These are phyloP conservation scores for Chironomus riparius DNA, from an alignment of 2,888 invertebrate species.

Conservation along the genomic window DNA sequence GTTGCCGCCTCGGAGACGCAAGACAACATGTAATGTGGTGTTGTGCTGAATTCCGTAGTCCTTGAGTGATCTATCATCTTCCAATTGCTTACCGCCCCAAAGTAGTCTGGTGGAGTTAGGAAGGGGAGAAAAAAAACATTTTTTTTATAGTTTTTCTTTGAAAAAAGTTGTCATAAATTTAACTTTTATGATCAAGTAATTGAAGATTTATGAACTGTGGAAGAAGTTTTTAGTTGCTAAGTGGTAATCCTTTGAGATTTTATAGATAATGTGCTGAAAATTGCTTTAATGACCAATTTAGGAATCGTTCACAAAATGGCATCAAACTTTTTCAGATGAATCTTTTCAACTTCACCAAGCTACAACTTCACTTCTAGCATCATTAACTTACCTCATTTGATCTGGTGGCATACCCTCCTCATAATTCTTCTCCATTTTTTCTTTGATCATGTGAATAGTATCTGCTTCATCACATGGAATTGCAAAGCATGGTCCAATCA, in stretches of 20 bases:
- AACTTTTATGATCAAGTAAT: neutral
- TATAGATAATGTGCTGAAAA: too few species aligned
- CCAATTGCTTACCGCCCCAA: constrained; percentile 53
- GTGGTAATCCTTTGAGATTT: too few species aligned
- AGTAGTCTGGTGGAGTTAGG: constrained; percentile 40
- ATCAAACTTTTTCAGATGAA: too few species aligned
- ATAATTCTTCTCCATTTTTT: constrained; percentile 47
- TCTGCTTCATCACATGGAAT: constrained; percentile 51
- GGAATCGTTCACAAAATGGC: too few species aligned
- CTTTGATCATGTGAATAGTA: constrained; percentile 53
- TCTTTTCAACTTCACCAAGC: too few species aligned
- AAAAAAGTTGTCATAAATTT: neutral
- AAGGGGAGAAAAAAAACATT: constrained; percentile 34
- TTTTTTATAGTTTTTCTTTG: neutral
- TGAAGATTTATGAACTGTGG: neutral
- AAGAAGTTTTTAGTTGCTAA: neutral
- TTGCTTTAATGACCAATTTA: too few species aligned
- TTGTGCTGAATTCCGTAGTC: constrained; percentile 58
- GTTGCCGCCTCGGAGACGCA: constrained; percentile 43
- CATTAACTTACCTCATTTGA: constrained; percentile 43
- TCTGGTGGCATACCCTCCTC: constrained; percentile 51
- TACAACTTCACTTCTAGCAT: too few species aligned
- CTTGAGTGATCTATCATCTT: constrained; percentile 51
- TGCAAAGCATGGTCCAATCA: constrained; percentile 50
- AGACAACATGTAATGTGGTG: constrained; percentile 49